These are phyloP conservation scores for Cylloceria caligata DNA, from an alignment of 2,888 invertebrate species.

Conservation along the genomic window DNA sequence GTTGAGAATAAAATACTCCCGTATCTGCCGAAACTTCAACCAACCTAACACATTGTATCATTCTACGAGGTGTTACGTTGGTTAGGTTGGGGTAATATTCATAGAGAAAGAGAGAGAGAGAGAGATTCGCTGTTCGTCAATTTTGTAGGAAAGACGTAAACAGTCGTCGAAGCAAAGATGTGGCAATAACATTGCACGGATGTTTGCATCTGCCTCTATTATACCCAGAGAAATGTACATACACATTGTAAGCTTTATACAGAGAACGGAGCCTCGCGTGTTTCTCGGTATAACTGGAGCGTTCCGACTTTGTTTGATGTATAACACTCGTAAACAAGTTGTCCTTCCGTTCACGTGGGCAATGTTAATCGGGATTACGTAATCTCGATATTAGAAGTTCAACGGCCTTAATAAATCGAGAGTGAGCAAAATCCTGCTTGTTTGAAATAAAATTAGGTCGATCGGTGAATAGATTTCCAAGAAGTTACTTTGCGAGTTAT, in stretches of 20 bases:
- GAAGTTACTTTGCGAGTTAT: not conserved
- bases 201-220: constrained; percentile 39
- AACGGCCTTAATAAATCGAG: constrained; percentile 44
- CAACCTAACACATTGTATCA: no score
- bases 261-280: constrained; percentile 55
- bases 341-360: constrained; percentile 40
- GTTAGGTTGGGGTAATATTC: no score
- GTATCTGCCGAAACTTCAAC: no score
- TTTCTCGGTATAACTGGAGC: constrained; percentile 47
- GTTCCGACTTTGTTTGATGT: constrained; percentile 49
- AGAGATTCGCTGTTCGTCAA: constrained; percentile 12
- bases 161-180: not conserved
- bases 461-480: constrained; percentile 26
- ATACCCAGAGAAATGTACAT: constrained; percentile 8
- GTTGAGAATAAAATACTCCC: no score
- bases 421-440: not conserved
- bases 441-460: constrained; percentile 28
- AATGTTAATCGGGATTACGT: constrained; percentile 34
- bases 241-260: constrained; percentile 11
- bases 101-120: constrained; percentile 9
- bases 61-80: no score
- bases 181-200: constrained; percentile 30
- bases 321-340: constrained; percentile 58
- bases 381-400: constrained; percentile 27
- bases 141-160: not conserved